Evolutionary conservation across 2,113 vertebrate genomes (phyloP).

Genomic region (Anolis carolinensis): DNA sequence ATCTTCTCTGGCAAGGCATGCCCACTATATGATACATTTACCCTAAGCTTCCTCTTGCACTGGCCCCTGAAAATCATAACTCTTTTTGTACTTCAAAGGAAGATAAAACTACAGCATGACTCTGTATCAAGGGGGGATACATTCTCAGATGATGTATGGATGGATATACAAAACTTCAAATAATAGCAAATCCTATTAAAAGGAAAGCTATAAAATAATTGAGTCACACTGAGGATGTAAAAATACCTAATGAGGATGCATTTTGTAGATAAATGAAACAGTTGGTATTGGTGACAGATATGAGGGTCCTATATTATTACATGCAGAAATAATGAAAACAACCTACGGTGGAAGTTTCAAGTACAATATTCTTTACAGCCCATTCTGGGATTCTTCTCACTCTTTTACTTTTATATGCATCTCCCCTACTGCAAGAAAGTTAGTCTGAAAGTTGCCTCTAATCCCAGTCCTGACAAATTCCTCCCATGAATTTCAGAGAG

Average conservation of each 20-base stretch:
- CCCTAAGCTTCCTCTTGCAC: no score
- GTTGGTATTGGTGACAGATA: no score
- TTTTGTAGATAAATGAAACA: no score
- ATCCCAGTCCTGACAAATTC: neutral
- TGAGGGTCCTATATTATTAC: no score
- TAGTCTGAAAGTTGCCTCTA: neutral
- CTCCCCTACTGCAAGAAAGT: neutral
- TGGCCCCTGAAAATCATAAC: neutral
- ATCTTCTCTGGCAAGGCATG: neutral
- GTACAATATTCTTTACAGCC: neutral
- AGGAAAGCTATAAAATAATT: no score
- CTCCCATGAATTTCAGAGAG: neutral
- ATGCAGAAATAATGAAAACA: neutral
- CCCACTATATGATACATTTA: no score
- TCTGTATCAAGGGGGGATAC: no score
- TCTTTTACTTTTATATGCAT: neutral
- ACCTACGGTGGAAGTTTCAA: neutral
- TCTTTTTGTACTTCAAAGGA: neutral
- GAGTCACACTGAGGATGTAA: no score
- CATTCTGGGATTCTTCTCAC: neutral
- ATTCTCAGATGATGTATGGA: no score
- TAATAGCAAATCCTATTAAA: no score
- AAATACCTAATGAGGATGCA: no score
- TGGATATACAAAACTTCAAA: no score
- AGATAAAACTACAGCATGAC: neutral